These are phyloP conservation scores for Hipparchia sbordonii DNA, from an alignment of 2,888 invertebrate genomes.

Conservation along the genomic window DNA sequence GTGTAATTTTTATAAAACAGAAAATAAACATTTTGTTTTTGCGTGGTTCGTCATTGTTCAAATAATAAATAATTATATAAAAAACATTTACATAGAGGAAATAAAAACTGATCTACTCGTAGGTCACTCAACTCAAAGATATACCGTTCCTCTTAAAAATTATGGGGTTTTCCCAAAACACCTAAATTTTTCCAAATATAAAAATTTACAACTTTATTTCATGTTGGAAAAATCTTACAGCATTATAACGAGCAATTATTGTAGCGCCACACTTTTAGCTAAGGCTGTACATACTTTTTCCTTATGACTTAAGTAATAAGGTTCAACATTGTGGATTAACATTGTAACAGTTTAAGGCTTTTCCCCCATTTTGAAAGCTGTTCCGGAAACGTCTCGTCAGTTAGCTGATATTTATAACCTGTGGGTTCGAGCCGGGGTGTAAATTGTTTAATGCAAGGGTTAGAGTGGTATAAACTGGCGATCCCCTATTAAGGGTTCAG, in stretches of 20 bases:
- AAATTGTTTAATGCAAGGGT: slow-evolving; percentile 67
- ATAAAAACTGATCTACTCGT: not conserved
- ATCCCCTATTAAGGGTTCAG: slow-evolving; percentile 34
- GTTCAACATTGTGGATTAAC: slow-evolving; percentile 23
- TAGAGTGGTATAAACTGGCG: slow-evolving; percentile 41
- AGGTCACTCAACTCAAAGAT: not conserved
- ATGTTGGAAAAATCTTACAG: slow-evolving; percentile 36
- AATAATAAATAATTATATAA: too few species aligned
- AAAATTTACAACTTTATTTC: slow-evolving; percentile 35
- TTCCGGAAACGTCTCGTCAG: slow-evolving; percentile 75
- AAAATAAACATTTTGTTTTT: too few species aligned
- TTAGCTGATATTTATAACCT: slow-evolving; percentile 69
- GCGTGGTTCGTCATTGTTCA: too few species aligned
- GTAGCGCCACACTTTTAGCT: slow-evolving; percentile 42
- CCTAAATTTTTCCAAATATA: slow-evolving; percentile 26
- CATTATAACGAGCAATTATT: slow-evolving; percentile 46
- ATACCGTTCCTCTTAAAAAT: slow-evolving; percentile 8
- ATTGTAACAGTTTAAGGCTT: slow-evolving; percentile 39
- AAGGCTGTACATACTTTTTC: slow-evolving; percentile 13
- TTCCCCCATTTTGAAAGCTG: slow-evolving; percentile 62
- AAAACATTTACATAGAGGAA: too few species aligned
- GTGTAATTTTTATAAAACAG: too few species aligned
- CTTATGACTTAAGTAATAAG: slow-evolving; percentile 30
- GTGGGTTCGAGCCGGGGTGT: slow-evolving; percentile 61
- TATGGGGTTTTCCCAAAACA: slow-evolving; percentile 20